Evolutionary conservation across 2,113 vertebrate species (phyloP).

Genomic region (Suricata suricatta): DNA sequence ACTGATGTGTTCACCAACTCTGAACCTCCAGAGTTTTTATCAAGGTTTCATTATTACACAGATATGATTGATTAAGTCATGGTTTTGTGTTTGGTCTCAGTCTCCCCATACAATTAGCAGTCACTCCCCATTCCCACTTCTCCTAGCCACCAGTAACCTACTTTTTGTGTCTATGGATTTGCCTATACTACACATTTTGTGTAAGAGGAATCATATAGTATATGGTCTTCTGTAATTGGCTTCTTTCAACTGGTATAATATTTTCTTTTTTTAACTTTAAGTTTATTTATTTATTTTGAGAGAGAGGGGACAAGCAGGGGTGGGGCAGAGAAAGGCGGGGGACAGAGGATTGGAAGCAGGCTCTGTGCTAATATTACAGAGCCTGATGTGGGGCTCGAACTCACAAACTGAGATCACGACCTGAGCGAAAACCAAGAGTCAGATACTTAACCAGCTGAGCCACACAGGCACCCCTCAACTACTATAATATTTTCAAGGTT

Average conservation of each 20-base stretch:
- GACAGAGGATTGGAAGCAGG: too few species aligned
- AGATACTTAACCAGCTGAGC: too few species aligned
- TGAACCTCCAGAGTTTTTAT: neutral
- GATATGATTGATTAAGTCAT: neutral
- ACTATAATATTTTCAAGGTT: neutral
- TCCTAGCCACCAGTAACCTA: neutral
- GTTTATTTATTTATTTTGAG: too few species aligned
- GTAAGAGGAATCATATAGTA: neutral
- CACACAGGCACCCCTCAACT: too few species aligned
- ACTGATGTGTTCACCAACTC: neutral
- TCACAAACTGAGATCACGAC: too few species aligned
- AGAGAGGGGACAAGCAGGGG: too few species aligned
- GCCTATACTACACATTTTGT: neutral
- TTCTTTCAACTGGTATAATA: neutral
- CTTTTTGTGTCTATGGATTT: neutral
- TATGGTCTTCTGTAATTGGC: neutral
- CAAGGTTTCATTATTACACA: neutral
- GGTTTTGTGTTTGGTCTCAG: neutral
- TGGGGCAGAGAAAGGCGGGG: too few species aligned
- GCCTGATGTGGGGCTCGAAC: too few species aligned
- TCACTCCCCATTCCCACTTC: neutral
- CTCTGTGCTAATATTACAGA: too few species aligned
- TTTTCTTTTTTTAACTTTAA: neutral
- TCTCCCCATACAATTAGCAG: neutral
- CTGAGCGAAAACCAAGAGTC: too few species aligned